Evolutionary conservation across 2,888 invertebrate species (phyloP), one percentile per base, ranked within the genome.

Genomic region (Pollenia griseotomentosa): DNA sequence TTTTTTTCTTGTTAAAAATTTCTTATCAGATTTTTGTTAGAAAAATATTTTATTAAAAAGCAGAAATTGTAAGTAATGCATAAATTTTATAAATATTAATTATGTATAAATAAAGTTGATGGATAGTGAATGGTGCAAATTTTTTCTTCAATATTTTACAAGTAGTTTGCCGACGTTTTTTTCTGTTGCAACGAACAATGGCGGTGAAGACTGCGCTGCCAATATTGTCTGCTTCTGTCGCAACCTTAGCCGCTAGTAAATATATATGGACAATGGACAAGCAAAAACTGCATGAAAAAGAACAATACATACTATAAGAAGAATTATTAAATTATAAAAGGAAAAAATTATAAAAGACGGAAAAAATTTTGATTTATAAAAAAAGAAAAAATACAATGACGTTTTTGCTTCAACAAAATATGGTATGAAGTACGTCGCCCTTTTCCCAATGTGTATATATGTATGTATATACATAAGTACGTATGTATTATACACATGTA

Each of bases 101-200:
- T 23, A 42, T 16, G 46, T 71, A 51, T 61, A 61, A 74, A 73
- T 59, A 42, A 48, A 70, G 66, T 61, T 19, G 5, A 40, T 78
- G 48, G n/a, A 61, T 61, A 55, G 46, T 65, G 40, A 73, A 77
- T 33, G 42, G 16, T 81, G 70, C 44, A 44, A 68, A 19, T 23
- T 83, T 83, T 57, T 42, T 48, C 55, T 48, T 59, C 57, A 48
- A 73, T 77, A 66, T 77, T 70, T 53, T 84, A 74, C 68, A 78
- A 74, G 65, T 19, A 77, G 40, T 78, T 82, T 83, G 55, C 79
- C 83, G 77, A 73, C 80, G 70, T 77, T 83, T 59, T n/a, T 73
- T 59, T 61, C 23, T 19, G 65, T 74, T 86, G 82, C 83, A 86
- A 83, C 73, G 78, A 86, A 85, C 83, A 83, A 87, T 87, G 86